Conservation (phyloP, 2,888 invertebrate species). For the Ormyrus labotus region DNA sequence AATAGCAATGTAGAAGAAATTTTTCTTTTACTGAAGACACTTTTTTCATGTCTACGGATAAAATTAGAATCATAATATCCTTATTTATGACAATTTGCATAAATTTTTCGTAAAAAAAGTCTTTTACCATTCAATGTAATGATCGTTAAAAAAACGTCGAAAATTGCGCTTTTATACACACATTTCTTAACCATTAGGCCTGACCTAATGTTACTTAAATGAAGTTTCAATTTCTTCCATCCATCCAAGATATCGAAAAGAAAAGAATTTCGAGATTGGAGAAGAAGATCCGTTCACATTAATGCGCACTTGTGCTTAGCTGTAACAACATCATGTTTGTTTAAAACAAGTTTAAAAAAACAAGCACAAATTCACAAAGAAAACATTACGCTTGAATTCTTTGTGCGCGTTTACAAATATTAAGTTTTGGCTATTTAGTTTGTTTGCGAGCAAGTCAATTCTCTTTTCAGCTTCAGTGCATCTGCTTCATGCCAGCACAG, state of each 20-base stretch:
- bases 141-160: constrained; percentile 8
- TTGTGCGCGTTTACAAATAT: constrained; percentile 26
- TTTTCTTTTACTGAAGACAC: constrained; percentile 28
- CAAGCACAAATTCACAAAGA: constrained; percentile 33
- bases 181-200: constrained; percentile 28
- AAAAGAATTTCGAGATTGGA: constrained; percentile 11
- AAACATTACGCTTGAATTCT: constrained; percentile 30
- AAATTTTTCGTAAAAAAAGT: constrained; percentile 37
- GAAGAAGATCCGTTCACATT: constrained; percentile 39
- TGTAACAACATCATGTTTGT: constrained; percentile 48
- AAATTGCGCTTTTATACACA: constrained; percentile 24
- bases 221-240: constrained; percentile 2
- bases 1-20: constrained; percentile 7
- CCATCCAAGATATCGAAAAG: background rate
- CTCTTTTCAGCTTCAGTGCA: constrained; percentile 24
- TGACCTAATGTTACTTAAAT: constrained; percentile 1
- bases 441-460: constrained; percentile 33
- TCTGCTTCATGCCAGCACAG: constrained; percentile 48
- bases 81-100: constrained; percentile 53
- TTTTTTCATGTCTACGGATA: constrained; percentile 4
- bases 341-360: constrained; percentile 26
- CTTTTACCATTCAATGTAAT: constrained; percentile 31
- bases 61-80: constrained; percentile 31
- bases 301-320: constrained; percentile 43
- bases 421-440: constrained; percentile 42